These are phyloP conservation scores for Xenus cinereus DNA, from an alignment of 2,113 vertebrate species.

Conservation along the genomic window DNA sequence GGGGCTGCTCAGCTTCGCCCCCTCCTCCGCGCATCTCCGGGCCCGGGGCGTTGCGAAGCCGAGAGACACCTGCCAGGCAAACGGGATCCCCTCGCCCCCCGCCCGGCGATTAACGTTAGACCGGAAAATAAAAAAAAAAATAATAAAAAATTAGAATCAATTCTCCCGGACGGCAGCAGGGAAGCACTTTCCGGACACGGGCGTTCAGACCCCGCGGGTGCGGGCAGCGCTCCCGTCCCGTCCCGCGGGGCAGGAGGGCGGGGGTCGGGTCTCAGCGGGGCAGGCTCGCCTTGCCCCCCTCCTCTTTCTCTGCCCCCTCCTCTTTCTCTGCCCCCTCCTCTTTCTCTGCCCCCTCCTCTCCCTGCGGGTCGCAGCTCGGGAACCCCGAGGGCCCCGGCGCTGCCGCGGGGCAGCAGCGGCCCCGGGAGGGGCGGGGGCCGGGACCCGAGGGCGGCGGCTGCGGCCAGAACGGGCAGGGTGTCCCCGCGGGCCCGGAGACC, in stretches of 20 bases:
- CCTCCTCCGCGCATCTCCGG: background rate
- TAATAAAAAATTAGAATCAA: background rate
- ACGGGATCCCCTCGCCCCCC: background rate
- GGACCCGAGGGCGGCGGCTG: background rate
- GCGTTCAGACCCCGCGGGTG: background rate
- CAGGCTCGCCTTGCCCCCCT: background rate
- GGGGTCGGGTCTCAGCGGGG: background rate
- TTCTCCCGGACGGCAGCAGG: slow-evolving; percentile 62
- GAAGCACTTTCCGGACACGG: slow-evolving; percentile 33
- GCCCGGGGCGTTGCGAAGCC: background rate
- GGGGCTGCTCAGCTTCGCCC: background rate
- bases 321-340: background rate
- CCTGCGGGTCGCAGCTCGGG: background rate
- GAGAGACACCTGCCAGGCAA: background rate
- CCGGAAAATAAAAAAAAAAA: background rate
- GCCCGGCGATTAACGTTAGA: slow-evolving; percentile 39
- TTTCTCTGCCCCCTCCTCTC: background rate
- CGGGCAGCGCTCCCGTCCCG: background rate
- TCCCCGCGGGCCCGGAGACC: background rate
- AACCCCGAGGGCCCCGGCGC: background rate
- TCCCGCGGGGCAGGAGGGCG: background rate
- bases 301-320: background rate
- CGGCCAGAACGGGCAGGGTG: fast-evolving
- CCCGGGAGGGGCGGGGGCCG: background rate
- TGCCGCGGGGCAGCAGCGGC: background rate